Base-by-base conservation (phyloP, 2,797 vertebrate species). In the Luscinia luscinia region DNA sequence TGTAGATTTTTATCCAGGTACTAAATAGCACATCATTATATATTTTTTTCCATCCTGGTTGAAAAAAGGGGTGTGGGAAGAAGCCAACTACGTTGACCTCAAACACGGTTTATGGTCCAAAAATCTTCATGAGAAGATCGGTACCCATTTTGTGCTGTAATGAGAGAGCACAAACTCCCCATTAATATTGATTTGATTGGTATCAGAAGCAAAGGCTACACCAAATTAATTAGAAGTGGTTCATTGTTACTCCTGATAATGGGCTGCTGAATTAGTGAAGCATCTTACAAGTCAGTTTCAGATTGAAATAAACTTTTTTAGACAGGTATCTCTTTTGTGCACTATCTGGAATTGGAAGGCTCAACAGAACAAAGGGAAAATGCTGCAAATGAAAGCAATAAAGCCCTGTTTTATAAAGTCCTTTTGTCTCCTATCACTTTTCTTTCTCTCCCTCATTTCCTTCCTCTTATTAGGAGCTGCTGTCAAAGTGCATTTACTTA, bases 371-470 rank as follows among this genome's bases (percentile, higher is more conserved):
- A 76, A 95, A 96, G 93, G 87, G 87, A 80, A 93, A 96, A 84
- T 15, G 70, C 72, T 91, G 76, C 76, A 88, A 97, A 91, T 88
- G 95, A 97, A 96, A 95, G 96, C 91, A 90, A 70, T 96, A 92
- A 94, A 93, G 90, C 88, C 68, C 32, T 55, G 51, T 62, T 97
- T 96, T 94, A 66, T 86, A 76, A 97, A 91, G 87, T 94, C 81
- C 87, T 92, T 97, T 97, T 96, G 84, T 97, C 87, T 96, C 81
- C 92, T 87, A 90, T 97, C 84, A 92, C 73, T 95, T 89, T 74
- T 84, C 83, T 95, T 84, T 93, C 88, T 87, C 49, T 87, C 84
- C 38, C 83, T 91, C 80, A 94, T 96, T 97, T 95, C 94, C 91
- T 96, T 92, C 40, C 66, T 94, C 72, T 93, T 93, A 79, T 45